phyloP scores from a whole-genome alignment of 2,797 vertebrate species.

The Sebastes minor region DNA sequence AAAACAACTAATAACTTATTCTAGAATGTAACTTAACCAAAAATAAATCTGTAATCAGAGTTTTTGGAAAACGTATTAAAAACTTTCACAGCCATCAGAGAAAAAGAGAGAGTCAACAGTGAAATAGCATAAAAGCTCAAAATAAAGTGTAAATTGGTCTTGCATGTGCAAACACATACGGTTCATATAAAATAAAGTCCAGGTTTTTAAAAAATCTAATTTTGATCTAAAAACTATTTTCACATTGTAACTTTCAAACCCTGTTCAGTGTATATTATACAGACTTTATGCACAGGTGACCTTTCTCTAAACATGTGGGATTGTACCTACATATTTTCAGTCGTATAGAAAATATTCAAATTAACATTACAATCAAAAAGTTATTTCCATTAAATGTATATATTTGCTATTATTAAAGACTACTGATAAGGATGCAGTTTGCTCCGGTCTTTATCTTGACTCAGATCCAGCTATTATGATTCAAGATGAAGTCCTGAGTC shows the following conservation, averaged over 20 bases:
- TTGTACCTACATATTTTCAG: not conserved
- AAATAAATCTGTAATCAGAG: not conserved
- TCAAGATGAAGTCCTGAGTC: not conserved
- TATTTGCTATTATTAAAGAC: not conserved
- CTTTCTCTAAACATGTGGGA: not conserved
- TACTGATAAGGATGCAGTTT: not conserved
- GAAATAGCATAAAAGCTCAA: not conserved
- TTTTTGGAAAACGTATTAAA: not conserved
- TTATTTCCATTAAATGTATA: not conserved
- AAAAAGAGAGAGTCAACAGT: not conserved
- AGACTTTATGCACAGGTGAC: not conserved
- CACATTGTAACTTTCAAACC: not conserved
- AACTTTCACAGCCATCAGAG: not conserved
- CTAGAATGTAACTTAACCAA: not conserved
- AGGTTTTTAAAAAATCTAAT: fast-evolving
- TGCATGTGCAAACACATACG: not conserved
- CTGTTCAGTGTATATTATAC: not conserved
- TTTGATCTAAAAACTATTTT: not conserved
- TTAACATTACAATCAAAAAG: not conserved
- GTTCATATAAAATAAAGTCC: fast-evolving
- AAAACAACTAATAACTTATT: not conserved
- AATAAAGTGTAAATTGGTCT: not conserved
- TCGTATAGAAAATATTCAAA: not conserved
- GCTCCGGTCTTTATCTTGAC: not conserved
- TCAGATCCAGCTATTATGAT: slow-evolving; percentile 10